phyloP scores from a whole-genome alignment of 2,797 vertebrate species.

The Platalea minor region DNA sequence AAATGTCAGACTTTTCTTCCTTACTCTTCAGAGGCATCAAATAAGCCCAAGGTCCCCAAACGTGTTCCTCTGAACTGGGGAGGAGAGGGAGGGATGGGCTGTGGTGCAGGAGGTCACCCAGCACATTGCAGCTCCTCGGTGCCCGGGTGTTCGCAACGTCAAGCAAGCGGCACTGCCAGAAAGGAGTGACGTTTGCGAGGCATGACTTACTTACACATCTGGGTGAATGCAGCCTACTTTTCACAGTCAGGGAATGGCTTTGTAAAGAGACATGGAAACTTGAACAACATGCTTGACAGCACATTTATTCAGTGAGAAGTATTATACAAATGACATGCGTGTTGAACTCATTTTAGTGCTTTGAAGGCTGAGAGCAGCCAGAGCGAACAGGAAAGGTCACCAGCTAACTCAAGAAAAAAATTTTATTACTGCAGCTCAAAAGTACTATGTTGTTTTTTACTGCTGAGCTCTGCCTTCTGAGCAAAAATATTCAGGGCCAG shows the following conservation, averaged over 20 bases:
- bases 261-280: neutral
- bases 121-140: neutral
- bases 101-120: neutral
- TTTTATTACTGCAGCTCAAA: neutral
- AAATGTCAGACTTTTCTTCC: neutral
- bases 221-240: neutral
- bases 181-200: neutral
- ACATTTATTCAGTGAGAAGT: neutral
- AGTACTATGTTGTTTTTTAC: neutral
- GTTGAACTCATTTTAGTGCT: slow-evolving; percentile 10
- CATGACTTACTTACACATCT: neutral
- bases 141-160: fast-evolving
- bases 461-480: neutral
- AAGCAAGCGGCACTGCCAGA: neutral
- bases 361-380: neutral
- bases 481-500: neutral
- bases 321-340: neutral
- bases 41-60: neutral
- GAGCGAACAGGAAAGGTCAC: slow-evolving; percentile 12
- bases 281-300: neutral
- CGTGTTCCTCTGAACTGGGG: neutral
- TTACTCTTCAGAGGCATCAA: neutral
- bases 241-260: neutral
- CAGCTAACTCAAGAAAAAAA: neutral
- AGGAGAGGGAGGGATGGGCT: neutral